A percentile compares a stretch with the other conserved stretches of the same genome.
phyloP scores from a whole-genome alignment of 1,140 invertebrate genomes.

The Drosophila sproati region DNA sequence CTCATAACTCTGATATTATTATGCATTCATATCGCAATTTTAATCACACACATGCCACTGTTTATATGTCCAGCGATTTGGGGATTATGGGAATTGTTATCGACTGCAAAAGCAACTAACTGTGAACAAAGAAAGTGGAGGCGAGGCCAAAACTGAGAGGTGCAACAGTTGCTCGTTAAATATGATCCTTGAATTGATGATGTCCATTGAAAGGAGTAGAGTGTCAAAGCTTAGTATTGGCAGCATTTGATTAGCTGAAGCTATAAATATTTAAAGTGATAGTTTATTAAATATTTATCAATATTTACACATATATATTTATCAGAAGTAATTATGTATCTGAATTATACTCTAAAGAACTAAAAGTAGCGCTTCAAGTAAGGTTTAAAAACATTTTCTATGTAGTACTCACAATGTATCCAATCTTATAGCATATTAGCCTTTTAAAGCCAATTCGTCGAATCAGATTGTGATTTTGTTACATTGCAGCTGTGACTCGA shows the following conservation, averaged over 20 bases:
- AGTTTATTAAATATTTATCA: too few relatives aligned
- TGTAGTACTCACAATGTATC: background rate
- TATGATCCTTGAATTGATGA: background rate
- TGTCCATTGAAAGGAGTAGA: background rate
- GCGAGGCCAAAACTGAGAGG: background rate
- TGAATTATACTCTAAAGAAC: too few relatives aligned
- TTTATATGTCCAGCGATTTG: constrained; percentile 20
- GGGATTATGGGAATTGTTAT: constrained; percentile 58
- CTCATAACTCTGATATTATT: constrained; percentile 77
- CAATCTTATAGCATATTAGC: constrained; percentile 2
- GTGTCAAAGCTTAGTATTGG: too few relatives aligned
- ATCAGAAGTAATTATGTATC: too few relatives aligned
- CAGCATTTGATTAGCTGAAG: too few relatives aligned
- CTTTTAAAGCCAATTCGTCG: constrained; percentile 1
- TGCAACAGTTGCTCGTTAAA: constrained; percentile 8
- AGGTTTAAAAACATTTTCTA: too few relatives aligned
- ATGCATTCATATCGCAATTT: constrained; percentile 81
- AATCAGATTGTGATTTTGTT: background rate
- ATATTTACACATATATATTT: too few relatives aligned
- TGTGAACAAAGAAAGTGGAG: constrained; percentile 2
- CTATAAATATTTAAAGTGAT: too few relatives aligned
- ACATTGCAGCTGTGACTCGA: background rate
- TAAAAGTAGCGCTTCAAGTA: too few relatives aligned
- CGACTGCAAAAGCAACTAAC: constrained; percentile 34
- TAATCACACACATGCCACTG: constrained; percentile 65